A percentile compares a stretch with the other conserved stretches of the same genome.
phyloP scores from a whole-genome alignment of 1,140 invertebrate genomes.

The Pollicipes pollicipes region DNA sequence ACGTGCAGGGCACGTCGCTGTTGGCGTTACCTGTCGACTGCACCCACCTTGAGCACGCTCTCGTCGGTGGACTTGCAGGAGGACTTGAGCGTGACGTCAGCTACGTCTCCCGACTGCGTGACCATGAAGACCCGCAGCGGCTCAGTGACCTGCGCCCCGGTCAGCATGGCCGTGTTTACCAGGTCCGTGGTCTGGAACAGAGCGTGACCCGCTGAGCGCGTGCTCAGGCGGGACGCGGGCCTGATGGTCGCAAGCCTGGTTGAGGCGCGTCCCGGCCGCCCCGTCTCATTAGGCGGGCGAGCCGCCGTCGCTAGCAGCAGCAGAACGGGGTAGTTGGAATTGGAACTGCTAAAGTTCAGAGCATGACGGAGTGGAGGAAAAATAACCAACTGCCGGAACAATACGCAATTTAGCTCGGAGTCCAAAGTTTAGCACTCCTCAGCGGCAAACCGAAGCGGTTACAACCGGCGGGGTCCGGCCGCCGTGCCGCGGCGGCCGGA shows the following conservation, averaged over 20 bases:
- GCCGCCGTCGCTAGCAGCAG: no score
- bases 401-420: no score
- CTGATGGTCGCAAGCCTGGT: no score
- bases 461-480: no score
- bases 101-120: conserved; percentile 76
- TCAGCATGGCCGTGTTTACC: conserved; percentile 86
- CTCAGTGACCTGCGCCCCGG: conserved; percentile 78
- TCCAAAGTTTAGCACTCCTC: no score
- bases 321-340: no score
- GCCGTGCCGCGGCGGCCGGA: no score
- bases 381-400: background rate
- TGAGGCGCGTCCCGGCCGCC: no score
- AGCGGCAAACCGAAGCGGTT: no score
- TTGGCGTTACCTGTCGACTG: background rate
- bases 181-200: conserved; percentile 25
- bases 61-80: conserved; percentile 89
- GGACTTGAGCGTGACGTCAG: conserved; percentile 85
- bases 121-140: conserved; percentile 91
- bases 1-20: no score
- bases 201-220: background rate
- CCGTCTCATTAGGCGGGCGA: no score
- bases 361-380: background rate
- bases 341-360: background rate
- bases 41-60: conserved; percentile 75
- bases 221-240: background rate